Conservation (phyloP, 2,113 vertebrate species). For the Phocoena sinus region DNA sequence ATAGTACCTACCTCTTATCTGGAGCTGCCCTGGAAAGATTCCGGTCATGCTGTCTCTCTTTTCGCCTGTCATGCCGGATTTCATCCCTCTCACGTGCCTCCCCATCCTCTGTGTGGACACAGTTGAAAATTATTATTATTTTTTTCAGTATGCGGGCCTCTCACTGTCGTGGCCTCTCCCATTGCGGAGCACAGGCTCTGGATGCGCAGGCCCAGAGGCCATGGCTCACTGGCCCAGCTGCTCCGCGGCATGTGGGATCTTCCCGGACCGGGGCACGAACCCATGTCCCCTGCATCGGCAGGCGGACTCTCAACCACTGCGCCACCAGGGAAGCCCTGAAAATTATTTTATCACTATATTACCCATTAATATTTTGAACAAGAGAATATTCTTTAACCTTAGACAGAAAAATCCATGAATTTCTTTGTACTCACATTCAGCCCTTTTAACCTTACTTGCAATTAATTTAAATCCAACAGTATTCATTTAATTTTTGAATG, state of each 20-base stretch:
- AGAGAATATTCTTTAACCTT: slow-evolving; percentile 1
- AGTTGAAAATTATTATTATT: slow-evolving; percentile 36
- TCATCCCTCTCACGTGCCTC: slow-evolving; percentile 95
- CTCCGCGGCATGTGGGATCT: too few species aligned
- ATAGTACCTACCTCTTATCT: slow-evolving; percentile 90
- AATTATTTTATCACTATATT: background rate
- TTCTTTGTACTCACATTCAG: background rate
- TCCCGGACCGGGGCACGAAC: too few species aligned
- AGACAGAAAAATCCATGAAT: background rate
- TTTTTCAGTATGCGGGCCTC: background rate
- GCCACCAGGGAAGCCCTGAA: background rate
- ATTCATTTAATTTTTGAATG: slow-evolving; percentile 7
- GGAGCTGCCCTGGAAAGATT: slow-evolving; percentile 96
- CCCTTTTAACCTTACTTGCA: background rate
- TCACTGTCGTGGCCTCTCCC: too few species aligned
- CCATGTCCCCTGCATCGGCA: too few species aligned
- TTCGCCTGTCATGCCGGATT: slow-evolving; percentile 93
- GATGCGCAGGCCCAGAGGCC: too few species aligned
- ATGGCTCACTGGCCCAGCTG: too few species aligned
- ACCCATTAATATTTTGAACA: background rate
- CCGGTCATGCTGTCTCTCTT: slow-evolving; percentile 95
- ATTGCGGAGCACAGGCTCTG: too few species aligned
- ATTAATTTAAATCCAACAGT: background rate
- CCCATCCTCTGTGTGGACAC: slow-evolving; percentile 84
- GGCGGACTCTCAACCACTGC: too few species aligned